Percentiles rank a stretch among this genome's conserved stretches.
Evolutionary conservation across 1,140 invertebrate genomes (phyloP).

Genomic region (Drosophila funebris): DNA sequence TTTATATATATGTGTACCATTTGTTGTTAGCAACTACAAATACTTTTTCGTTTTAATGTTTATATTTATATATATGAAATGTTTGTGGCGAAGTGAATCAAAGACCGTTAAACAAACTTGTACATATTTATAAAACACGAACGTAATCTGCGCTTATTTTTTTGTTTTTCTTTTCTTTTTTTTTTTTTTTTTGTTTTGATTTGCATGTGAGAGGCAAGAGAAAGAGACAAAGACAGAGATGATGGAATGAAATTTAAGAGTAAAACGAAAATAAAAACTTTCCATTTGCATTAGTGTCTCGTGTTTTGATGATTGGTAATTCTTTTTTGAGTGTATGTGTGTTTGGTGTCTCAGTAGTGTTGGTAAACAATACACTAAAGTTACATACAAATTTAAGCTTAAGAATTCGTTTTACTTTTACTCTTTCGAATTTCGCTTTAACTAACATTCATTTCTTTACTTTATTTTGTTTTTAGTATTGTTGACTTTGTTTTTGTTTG

Average conservation of each 20-base stretch:
- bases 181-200: conserved; percentile 8
- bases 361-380: conserved; percentile 66
- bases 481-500: conserved; percentile 55
- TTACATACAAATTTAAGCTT: conserved; percentile 78
- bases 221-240: conserved; percentile 8
- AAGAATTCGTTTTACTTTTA: conserved; percentile 66
- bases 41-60: conserved; percentile 64
- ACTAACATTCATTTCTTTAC: conserved; percentile 62
- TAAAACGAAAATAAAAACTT: conserved; percentile 30
- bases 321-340: conserved; percentile 18
- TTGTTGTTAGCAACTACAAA: conserved; percentile 79
- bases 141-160: conserved; percentile 27
- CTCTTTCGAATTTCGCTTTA: conserved; percentile 52
- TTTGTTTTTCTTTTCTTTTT: background rate
- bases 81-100: conserved; percentile 35
- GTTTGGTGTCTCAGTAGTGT: conserved; percentile 18
- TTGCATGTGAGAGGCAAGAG: conserved; percentile 28
- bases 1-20: conserved; percentile 56
- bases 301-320: conserved; percentile 4
- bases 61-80: conserved; percentile 53
- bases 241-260: conserved; percentile 7
- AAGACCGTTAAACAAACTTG: conserved; percentile 39
- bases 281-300: conserved; percentile 13
- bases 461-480: conserved; percentile 45
- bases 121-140: conserved; percentile 30